Percentiles rank a stretch among this genome's conserved stretches.
These are phyloP conservation scores for Noctua pronuba DNA, from an alignment of 2,888 invertebrate species.

Conservation along the genomic window DNA sequence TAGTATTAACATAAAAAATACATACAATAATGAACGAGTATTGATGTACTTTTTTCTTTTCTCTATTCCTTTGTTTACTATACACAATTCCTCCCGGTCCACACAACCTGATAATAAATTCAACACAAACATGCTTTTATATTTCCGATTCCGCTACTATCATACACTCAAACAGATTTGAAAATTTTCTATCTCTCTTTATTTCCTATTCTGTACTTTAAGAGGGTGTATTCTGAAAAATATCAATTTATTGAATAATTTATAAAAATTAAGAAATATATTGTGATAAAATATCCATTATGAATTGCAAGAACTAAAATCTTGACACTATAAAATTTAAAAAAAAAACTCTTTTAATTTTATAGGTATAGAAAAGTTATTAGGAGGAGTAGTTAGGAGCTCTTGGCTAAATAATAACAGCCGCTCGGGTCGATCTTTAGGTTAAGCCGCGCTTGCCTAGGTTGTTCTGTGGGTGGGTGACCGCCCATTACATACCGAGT, in stretches of 20 bases:
- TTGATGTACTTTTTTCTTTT: not conserved
- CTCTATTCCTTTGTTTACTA: slow-evolving; percentile 22
- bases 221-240: not conserved
- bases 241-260: not conserved
- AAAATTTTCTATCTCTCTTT: slow-evolving; percentile 19
- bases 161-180: slow-evolving; percentile 33
- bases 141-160: slow-evolving; percentile 30
- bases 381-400: no score
- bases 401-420: no score
- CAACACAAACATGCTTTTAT: slow-evolving; percentile 33
- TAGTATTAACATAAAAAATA: no score
- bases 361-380: no score
- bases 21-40: slow-evolving; percentile 8
- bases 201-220: slow-evolving; percentile 31
- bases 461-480: no score
- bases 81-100: not conserved
- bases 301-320: no score
- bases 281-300: not conserved
- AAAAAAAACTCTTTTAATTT: no score
- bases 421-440: no score
- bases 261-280: not conserved
- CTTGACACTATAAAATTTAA: no score
- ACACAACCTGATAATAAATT: slow-evolving; percentile 35
- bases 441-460: no score
- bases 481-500: no score